Conservation (phyloP, 2,888 invertebrate genomes). For the Cylloceria caligata region DNA sequence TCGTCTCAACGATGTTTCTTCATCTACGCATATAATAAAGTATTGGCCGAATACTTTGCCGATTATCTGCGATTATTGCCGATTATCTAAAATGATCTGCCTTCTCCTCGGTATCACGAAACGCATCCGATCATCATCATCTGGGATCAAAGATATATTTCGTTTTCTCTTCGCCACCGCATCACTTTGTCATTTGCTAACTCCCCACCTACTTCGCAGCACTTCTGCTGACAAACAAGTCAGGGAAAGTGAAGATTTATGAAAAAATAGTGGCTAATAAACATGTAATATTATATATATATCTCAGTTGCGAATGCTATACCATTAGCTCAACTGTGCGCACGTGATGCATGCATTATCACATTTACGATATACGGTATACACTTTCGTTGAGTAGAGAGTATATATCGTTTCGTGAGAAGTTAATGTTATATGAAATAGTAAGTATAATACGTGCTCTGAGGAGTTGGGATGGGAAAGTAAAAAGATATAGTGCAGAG, state of each 20-base stretch:
- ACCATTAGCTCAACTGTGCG: constrained; percentile 33
- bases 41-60: background rate
- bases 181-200: constrained; percentile 34
- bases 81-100: too few species aligned
- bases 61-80: constrained; percentile 26
- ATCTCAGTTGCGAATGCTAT: constrained; percentile 31
- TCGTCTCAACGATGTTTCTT: constrained; percentile 20
- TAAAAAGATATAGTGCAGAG: constrained; percentile 31
- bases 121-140: constrained; percentile 39
- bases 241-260: constrained; percentile 53
- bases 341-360: constrained; percentile 32
- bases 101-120: constrained; percentile 19
- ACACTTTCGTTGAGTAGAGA: background rate
- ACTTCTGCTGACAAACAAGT: constrained; percentile 34
- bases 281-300: constrained; percentile 44
- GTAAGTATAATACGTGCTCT: constrained; percentile 45
- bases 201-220: background rate
- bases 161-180: constrained; percentile 20
- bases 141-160: constrained; percentile 13
- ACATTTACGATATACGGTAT: background rate
- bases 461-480: constrained; percentile 55
- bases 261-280: constrained; percentile 30
- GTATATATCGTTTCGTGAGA: background rate
- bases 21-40: constrained; percentile 14
- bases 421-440: constrained; percentile 49